Base-by-base conservation (phyloP, 1,140 invertebrate genomes). In the Drosophila ohnishii region DNA sequence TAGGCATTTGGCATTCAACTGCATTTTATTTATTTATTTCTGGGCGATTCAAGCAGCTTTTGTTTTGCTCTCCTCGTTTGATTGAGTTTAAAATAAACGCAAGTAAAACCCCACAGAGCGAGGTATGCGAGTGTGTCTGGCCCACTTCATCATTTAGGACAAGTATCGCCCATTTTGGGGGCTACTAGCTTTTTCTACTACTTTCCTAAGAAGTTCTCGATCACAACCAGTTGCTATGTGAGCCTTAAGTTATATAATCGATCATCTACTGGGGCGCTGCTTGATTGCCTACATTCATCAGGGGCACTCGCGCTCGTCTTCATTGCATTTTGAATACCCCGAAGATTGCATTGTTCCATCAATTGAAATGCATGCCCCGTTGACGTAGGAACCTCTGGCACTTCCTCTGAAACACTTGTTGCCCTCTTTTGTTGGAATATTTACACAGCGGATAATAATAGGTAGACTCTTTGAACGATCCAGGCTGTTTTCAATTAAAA, bases 21-120 rank as follows among this genome's bases (percentile, higher is more conserved):
- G 67, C 67, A 71, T 40, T 71, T 71, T 50, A 71, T 71, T 71
- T 71, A 58, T 71, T 71, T 71, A 71, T 59, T 71, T 71, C 42
- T 14, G 14, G 22, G 35, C 30, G 44, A 58, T 59, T 70, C 51
- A 30, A 37, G 65, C 53, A 30, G 35, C 65, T 50, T 39, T 70
- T 70, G 65, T 71, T 71, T 70, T 28, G 65, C 44, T 59, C 30
- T 59, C 44, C 32, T 10, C 44, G 30, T 45, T 71, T 71, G 51
- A 71, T 71, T 34, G 67, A 71, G 65, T 71, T 66, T 48, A 71
- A 71, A 71, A 71, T 59, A 71, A 71, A 71, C 65, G 42, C 64
- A 39, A 58, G 35, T 50, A 50, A 58, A 42, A 30, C 51, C 65
- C 67, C 65, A 22, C 51, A 58, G 37, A 32, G 64, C 48, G 67